Base-by-base conservation (phyloP, 64 coral and sea anemone species). In the Exaiptasia diaphana region DNA sequence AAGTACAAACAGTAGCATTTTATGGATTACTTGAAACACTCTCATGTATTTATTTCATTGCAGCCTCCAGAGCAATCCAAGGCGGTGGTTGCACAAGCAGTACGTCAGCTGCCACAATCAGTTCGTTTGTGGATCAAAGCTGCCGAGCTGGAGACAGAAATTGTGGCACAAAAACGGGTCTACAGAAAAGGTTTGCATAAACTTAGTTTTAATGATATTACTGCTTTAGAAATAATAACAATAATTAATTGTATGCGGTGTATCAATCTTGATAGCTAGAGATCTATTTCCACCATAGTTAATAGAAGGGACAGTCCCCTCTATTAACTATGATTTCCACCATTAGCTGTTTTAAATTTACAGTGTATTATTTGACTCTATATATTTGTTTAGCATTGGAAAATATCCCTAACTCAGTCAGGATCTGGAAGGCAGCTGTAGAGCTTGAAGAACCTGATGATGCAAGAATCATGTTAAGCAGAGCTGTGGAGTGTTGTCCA, bases 401-500 rank as follows among this genome's bases (percentile, higher is more conserved):
- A 38, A 88, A 97, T 26, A 97, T 97, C 64, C 93, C 93, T 7
- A 97, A 97, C 35, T 97, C 93, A 41, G 93, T 97, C 6, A 81
- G 93, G 45, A 83, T 97, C 33, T 97, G 93, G 93, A 97, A 97
- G 71, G 79, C 89, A 6, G 80, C 93, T 33, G 93, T 97, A 10
- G 93, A 97, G 34, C 59, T 97, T 9, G 93, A 97, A 73, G 89
- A 91, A 74, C 93, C 93, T 0, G 93, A 97, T 24, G 93, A 97
- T 75, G 93, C 93, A 7, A 70, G 85, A 21, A 97, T 97, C 43
- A 91, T 97, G 88, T 87, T 97, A 28, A 97, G 88, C 65, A 78
- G 93, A 84, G 93, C 93, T 24, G 93, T 97, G 4, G 93, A 97
- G 69, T 97, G 93, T 44, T 97, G 93, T 64, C 93, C 93, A 1